Conservation (phyloP, 2,113 vertebrate species). For the Brachyhypopomus gauderio region DNA sequence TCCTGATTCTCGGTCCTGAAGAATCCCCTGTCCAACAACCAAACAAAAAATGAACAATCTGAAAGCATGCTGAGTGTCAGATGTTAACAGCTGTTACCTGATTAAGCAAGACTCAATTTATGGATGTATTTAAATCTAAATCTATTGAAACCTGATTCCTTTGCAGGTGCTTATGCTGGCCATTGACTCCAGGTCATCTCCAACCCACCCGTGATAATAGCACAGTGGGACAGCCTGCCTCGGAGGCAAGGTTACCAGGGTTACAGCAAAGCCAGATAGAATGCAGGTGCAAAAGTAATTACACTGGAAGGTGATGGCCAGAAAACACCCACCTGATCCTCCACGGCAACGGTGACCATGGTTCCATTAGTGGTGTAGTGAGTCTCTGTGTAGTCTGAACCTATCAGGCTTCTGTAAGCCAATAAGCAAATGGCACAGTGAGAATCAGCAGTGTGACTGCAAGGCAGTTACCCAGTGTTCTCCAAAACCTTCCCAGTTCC, state of each 20-base stretch:
- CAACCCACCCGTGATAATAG: conserved; percentile 75
- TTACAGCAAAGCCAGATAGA: background rate
- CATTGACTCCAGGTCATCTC: conserved; percentile 65
- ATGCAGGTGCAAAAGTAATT: background rate
- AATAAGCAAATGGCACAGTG: background rate
- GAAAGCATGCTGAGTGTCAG: no score
- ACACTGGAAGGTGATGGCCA: background rate
- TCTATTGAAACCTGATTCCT: conserved; percentile 69
- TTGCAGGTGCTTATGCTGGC: conserved; percentile 75
- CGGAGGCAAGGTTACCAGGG: background rate
- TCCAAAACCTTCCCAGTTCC: no score
- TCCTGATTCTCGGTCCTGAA: conserved; percentile 66
- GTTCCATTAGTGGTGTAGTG: conserved; percentile 15
- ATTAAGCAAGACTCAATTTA: no score
- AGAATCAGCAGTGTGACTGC: background rate
- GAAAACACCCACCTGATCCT: background rate
- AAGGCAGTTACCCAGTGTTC: no score
- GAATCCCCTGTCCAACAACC: conserved; percentile 67
- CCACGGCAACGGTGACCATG: background rate
- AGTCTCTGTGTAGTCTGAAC: conserved; percentile 8
- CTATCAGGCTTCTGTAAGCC: background rate
- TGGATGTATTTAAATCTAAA: background rate
- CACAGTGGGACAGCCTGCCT: conserved; percentile 50
- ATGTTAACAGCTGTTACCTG: no score
- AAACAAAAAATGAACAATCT: background rate